A percentile compares a stretch with the other conserved stretches of the same genome.
Evolutionary conservation across 2,888 invertebrate species (phyloP).

Genomic region (Volucella inanis): DNA sequence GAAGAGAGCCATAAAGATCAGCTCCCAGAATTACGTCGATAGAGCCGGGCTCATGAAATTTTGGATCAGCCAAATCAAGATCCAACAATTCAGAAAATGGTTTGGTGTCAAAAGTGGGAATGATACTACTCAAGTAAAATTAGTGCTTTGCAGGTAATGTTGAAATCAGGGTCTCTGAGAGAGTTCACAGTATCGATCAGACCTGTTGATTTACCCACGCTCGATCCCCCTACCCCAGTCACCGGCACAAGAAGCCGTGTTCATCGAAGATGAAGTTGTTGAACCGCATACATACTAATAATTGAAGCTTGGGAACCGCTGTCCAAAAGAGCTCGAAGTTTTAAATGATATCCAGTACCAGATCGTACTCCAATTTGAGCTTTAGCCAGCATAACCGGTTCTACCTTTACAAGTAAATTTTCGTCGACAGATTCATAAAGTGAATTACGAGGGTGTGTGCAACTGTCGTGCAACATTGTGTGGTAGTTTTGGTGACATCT

Average conservation of each 20-base stretch:
- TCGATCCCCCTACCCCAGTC: slow-evolving; percentile 44
- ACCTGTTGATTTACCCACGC: slow-evolving; percentile 51
- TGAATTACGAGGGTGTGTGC: too few species aligned
- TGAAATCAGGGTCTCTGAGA: slow-evolving; percentile 51
- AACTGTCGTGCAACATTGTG: too few species aligned
- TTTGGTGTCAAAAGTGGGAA: too few species aligned
- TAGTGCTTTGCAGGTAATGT: slow-evolving; percentile 45
- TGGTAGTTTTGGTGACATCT: too few species aligned
- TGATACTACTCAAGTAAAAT: slow-evolving; percentile 44
- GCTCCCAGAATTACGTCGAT: too few species aligned
- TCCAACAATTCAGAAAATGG: too few species aligned
- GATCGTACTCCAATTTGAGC: slow-evolving; percentile 45
- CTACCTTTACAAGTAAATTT: too few species aligned
- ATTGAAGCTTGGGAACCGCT: slow-evolving; percentile 61
- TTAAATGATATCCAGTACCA: slow-evolving; percentile 37
- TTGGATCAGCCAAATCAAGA: too few species aligned
- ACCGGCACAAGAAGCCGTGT: slow-evolving; percentile 37
- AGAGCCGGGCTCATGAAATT: too few species aligned
- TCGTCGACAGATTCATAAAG: too few species aligned
- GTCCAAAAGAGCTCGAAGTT: slow-evolving; percentile 44
- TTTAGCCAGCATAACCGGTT: slow-evolving; percentile 38
- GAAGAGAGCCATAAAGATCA: too few species aligned
- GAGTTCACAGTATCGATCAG: slow-evolving; percentile 39
- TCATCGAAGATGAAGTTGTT: slow-evolving; percentile 47
- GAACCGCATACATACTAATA: slow-evolving; percentile 63